A percentile compares a stretch with the other conserved stretches of the same genome.
These are phyloP conservation scores for Acheta domesticus DNA, from an alignment of 2,888 invertebrate species.

Conservation along the genomic window DNA sequence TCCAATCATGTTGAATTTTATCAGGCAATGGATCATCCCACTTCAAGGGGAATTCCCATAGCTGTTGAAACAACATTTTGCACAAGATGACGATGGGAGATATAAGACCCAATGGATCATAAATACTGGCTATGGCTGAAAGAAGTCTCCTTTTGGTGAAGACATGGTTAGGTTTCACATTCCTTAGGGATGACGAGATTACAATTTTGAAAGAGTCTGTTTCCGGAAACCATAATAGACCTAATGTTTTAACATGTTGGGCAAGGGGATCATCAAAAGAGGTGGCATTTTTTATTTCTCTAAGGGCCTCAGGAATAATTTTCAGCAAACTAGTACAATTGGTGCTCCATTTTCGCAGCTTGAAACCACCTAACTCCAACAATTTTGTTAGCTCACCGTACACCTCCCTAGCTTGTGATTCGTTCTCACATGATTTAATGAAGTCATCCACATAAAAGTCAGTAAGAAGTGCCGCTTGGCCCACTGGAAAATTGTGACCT, in stretches of 20 bases:
- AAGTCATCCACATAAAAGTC: no score
- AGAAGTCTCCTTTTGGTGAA: not conserved
- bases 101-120: not conserved
- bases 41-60: not conserved
- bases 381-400: not conserved
- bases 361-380: not conserved
- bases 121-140: not conserved
- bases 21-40: not conserved
- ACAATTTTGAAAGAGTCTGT: not conserved
- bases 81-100: not conserved
- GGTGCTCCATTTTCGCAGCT: not conserved
- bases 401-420: not conserved
- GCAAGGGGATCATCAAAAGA: not conserved
- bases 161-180: not conserved
- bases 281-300: no score
- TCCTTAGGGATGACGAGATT: not conserved
- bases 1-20: not conserved
- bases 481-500: no score
- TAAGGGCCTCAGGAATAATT: not conserved
- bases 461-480: no score
- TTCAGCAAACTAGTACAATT: not conserved
- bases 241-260: not conserved
- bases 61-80: not conserved
- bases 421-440: no score
- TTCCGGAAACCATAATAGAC: not conserved